Evolutionary conservation across 1,140 invertebrate genomes (phyloP).

Genomic region (Heliconius eleuchia): DNA sequence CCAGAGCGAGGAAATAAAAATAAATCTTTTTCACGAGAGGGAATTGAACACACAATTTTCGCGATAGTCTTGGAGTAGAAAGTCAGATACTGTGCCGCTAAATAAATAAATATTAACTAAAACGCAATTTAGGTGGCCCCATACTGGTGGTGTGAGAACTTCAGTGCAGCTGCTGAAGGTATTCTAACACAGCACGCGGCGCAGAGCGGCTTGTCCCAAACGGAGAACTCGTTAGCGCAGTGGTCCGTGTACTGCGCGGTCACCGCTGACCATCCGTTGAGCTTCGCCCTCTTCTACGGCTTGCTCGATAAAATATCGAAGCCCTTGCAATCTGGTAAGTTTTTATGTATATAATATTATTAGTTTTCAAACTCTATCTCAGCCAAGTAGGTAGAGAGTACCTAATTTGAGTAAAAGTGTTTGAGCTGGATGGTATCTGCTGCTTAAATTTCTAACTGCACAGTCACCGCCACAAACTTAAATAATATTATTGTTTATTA

Average conservation of each 20-base stretch:
- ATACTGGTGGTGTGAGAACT: conserved; percentile 92
- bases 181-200: conserved; percentile 95
- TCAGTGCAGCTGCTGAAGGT: conserved; percentile 89
- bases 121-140: conserved; percentile 83
- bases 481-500: too few species aligned
- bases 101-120: neutral
- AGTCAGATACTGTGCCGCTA: too few species aligned
- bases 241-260: conserved; percentile 89
- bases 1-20: too few species aligned
- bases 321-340: conserved; percentile 83
- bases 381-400: too few species aligned
- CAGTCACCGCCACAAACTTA: too few species aligned
- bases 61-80: too few species aligned
- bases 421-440: too few species aligned
- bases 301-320: conserved; percentile 85
- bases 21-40: too few species aligned
- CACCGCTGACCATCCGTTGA: conserved; percentile 88
- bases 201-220: conserved; percentile 90
- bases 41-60: too few species aligned
- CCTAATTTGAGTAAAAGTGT: too few species aligned
- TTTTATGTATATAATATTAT: neutral
- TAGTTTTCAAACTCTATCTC: neutral
- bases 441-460: too few species aligned
- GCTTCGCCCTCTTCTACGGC: conserved; percentile 87
- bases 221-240: conserved; percentile 86